Base-by-base conservation (phyloP, 92 coral and sea anemone genomes). In the Siderastrea radians region DNA sequence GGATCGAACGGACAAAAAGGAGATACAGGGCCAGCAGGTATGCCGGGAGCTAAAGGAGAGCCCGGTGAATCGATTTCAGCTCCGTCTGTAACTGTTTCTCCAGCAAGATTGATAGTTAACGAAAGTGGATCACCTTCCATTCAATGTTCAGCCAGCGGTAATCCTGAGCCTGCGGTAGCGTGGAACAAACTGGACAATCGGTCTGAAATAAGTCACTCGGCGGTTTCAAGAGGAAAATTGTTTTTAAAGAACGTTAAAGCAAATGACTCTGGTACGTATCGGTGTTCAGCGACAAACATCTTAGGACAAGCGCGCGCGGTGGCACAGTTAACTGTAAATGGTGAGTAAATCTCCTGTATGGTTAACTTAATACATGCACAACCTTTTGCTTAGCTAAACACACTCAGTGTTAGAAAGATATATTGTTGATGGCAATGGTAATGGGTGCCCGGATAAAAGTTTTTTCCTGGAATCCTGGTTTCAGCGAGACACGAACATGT, bases 231-330 rank as follows among this genome's bases (percentile, higher is more conserved):
- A 71, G 75, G 75, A 49, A 71, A 15, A 13, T 8, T 71, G 8
- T 3, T 71, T 1, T 47, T 71, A 71, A 71, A n/a, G 19, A 71
- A 71, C 0, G 75, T 49, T 0, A 71, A 49, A 48, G 55, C 54
- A 71, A 71, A 55, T 17, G 75, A 71, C 57, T 49, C 75, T 15
- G 75, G 75, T 11, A 16, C 5, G 55, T 71, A 71, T 15, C 58
- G 2, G 11, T 72, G 75, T 14, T 71, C 75, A 6, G 75, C 75
- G 38, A 46, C 43, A 48, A 71, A 16, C 51, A 2, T 71, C 55
- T 47, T 71, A 15, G 75, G 75, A 71, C 38, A 71, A 0, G 7
- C n/a, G 75, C 75, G 0, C 3, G 55, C 75, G 2, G 53, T 46
- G 55, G 55, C 5, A 16, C 75, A 6, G 14, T 26, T 71, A 6